Evolutionary conservation across 2,888 invertebrate genomes (phyloP).

Genomic region (Scrobipalpa atriplicella): DNA sequence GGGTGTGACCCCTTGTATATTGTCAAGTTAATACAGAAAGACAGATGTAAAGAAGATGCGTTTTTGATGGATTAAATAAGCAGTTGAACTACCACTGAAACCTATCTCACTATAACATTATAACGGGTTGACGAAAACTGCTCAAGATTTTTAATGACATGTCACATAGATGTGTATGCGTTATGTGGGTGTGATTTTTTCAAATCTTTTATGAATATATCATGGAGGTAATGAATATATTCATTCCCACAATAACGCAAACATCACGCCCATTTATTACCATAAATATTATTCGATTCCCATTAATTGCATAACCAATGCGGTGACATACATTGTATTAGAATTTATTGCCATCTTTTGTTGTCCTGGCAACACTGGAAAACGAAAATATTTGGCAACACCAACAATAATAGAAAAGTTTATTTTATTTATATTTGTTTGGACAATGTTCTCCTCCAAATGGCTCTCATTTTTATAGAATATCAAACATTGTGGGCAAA

Average conservation of each 20-base stretch:
- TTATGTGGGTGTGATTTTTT: neutral
- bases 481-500: conserved; percentile 45
- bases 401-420: conserved; percentile 60
- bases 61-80: too few relatives aligned
- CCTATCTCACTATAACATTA: too few relatives aligned
- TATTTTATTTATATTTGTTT: conserved; percentile 65
- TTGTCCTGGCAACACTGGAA: conserved; percentile 56
- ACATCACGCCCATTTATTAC: conserved; percentile 51
- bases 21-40: too few relatives aligned
- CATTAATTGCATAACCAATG: conserved; percentile 78
- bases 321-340: conserved; percentile 66
- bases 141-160: too few relatives aligned
- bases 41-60: too few relatives aligned
- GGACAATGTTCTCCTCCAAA: conserved; percentile 37
- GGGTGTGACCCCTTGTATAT: neutral
- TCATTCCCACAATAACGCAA: conserved; percentile 13
- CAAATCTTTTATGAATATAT: neutral
- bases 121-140: too few relatives aligned
- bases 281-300: conserved; percentile 41
- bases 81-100: too few relatives aligned
- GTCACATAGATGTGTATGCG: too few relatives aligned
- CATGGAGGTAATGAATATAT: too few relatives aligned
- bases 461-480: conserved; percentile 2
- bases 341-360: conserved; percentile 76
- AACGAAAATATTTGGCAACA: conserved; percentile 34